A percentile compares a stretch with the other conserved stretches of the same genome.
Conservation (phyloP, 2,113 vertebrate species). For the Planiliza haematocheilus region DNA sequence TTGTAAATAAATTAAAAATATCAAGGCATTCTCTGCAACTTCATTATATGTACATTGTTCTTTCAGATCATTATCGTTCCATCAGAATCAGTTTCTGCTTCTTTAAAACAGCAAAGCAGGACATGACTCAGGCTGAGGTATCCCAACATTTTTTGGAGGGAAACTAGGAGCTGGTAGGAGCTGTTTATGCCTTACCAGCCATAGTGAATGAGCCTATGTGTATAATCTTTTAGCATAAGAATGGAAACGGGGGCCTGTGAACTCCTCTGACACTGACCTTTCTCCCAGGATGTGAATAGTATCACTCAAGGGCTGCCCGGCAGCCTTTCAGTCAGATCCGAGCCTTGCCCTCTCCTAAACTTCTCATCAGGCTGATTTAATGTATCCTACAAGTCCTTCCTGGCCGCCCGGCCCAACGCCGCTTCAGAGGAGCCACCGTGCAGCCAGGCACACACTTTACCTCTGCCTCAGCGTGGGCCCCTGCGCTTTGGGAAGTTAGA, state of each 20-base stretch:
- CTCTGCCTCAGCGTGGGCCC: constrained; percentile 59
- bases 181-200: constrained; percentile 60
- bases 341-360: constrained; percentile 72
- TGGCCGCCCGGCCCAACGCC: constrained; percentile 31
- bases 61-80: neutral
- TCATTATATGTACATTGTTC: neutral
- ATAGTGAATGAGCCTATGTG: constrained; percentile 56
- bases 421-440: constrained; percentile 53
- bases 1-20: too few species aligned
- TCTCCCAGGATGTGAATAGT: constrained; percentile 75
- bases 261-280: constrained; percentile 78
- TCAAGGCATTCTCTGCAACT: neutral
- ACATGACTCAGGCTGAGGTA: constrained; percentile 8
- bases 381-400: constrained; percentile 72
- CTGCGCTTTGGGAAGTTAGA: constrained; percentile 55
- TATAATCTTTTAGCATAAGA: constrained; percentile 78
- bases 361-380: constrained; percentile 80
- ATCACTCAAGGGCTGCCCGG: constrained; percentile 68
- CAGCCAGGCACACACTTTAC: constrained; percentile 40
- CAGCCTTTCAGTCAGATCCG: constrained; percentile 68
- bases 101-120: neutral
- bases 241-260: constrained; percentile 78
- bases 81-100: constrained; percentile 2
- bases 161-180: constrained; percentile 55
- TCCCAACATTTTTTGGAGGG: constrained; percentile 78